Percentiles rank a stretch among this genome's conserved stretches.
Conservation (phyloP, 2,888 invertebrate species). For the Icerya purchasi region DNA sequence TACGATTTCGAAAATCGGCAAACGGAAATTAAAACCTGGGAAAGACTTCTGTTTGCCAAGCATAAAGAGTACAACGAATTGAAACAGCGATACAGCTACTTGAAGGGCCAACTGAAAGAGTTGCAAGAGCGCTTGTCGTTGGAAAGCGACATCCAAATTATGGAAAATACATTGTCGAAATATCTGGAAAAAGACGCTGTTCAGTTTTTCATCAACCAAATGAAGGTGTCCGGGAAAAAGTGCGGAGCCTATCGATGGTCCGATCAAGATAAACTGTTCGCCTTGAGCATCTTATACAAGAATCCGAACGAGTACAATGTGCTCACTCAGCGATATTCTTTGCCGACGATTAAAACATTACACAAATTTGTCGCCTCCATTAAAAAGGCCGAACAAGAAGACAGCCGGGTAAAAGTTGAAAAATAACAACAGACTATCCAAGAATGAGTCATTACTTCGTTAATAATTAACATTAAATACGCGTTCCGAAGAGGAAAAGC, state of each 20-base stretch:
- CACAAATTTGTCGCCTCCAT: conserved; percentile 4
- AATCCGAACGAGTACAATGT: conserved; percentile 6
- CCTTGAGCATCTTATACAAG: conserved; percentile 1
- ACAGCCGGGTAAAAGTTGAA: not conserved
- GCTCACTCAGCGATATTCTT: not conserved
- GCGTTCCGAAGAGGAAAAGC: no score
- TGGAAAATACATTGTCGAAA: conserved; percentile 1
- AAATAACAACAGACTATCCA: not conserved
- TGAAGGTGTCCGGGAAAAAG: conserved; percentile 8
- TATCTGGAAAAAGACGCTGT: conserved; percentile 11
- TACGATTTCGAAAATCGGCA: no score
- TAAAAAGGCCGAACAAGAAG: conserved; percentile 5
- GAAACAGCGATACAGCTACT: not conserved
- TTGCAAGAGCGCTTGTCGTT: not conserved
- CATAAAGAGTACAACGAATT: not conserved
- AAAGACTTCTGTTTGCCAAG: not conserved
- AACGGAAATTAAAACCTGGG: not conserved
- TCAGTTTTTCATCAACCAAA: conserved; percentile 8
- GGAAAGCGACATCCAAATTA: not conserved
- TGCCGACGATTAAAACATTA: conserved; percentile 8
- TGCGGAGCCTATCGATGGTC: conserved; percentile 4
- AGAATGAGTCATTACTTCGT: no score
- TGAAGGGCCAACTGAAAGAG: not conserved
- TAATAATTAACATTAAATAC: no score
- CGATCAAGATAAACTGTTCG: conserved; percentile 10